A percentile compares a stretch with the other conserved stretches of the same genome.
phyloP scores from a whole-genome alignment of 2,888 invertebrate species.

The Lasioglossum oenotherae region DNA sequence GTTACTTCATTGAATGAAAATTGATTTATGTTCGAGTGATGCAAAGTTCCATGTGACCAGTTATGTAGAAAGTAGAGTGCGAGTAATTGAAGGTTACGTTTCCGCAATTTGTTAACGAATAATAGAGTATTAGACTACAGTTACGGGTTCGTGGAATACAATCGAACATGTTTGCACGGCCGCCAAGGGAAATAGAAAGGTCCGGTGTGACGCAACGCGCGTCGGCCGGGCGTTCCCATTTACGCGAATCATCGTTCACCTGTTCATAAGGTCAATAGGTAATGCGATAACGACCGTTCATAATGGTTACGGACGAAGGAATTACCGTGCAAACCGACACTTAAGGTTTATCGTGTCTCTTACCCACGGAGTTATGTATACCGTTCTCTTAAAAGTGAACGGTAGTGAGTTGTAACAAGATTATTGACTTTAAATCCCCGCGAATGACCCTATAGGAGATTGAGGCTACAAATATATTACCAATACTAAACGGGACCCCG shows the following conservation, averaged over 20 bases:
- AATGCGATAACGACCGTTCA: constrained; percentile 75
- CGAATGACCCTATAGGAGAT: constrained; percentile 74
- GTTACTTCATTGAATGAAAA: no score
- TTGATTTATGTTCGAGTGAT: no score
- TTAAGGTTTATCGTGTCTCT: constrained; percentile 76
- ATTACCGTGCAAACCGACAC: constrained; percentile 76
- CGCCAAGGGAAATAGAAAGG: background rate
- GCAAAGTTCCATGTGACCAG: no score
- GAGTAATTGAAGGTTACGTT: no score
- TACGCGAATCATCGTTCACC: constrained; percentile 66
- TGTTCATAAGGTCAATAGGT: constrained; percentile 76
- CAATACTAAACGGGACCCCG: constrained; percentile 52
- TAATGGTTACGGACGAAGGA: constrained; percentile 74
- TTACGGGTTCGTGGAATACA: background rate
- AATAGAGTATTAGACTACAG: background rate
- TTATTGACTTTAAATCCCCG: constrained; percentile 76
- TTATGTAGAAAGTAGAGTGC: no score
- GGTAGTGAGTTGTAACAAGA: constrained; percentile 76
- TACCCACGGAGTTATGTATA: constrained; percentile 74
- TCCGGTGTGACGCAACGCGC: background rate
- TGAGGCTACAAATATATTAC: constrained; percentile 74
- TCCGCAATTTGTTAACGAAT: background rate
- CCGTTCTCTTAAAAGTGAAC: constrained; percentile 75
- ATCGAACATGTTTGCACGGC: background rate
- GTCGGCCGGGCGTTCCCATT: background rate